These are phyloP conservation scores for Strongylocentrotus purpuratus DNA, from an alignment of 35 echinoderm and acorn worm genomes.

Conservation along the genomic window DNA sequence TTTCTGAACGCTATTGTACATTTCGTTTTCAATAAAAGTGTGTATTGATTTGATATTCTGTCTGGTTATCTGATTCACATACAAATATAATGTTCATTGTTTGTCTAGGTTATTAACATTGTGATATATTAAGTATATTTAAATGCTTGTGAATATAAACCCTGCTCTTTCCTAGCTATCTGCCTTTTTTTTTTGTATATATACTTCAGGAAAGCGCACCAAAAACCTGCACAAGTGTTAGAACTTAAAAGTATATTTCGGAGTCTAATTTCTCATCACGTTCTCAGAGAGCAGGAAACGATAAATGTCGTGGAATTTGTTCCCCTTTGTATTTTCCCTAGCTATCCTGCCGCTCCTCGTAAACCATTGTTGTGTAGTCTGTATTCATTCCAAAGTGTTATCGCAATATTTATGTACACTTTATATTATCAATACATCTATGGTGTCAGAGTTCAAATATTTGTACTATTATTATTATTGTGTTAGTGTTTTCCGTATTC, in stretches of 20 bases:
- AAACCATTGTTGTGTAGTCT: not conserved
- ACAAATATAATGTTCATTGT: not conserved
- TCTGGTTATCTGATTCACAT: not conserved
- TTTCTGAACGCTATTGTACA: not conserved
- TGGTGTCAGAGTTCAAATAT: not conserved
- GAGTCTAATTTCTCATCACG: not conserved
- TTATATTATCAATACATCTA: not conserved
- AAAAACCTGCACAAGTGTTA: too few relatives aligned
- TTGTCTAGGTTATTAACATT: not conserved
- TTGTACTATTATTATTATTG: not conserved
- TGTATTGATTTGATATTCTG: not conserved
- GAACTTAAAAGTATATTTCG: not conserved
- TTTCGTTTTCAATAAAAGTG: not conserved
- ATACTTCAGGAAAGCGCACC: too few relatives aligned
- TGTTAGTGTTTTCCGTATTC: not conserved
- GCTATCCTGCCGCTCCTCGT: not conserved
- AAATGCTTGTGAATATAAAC: too few relatives aligned
- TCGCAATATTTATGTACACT: not conserved
- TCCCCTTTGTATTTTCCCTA: not conserved
- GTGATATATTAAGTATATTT: not conserved
- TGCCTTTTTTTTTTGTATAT: too few relatives aligned
- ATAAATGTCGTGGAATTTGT: not conserved
- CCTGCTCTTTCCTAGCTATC: too few relatives aligned
- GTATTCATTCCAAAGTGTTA: constrained; percentile 4
- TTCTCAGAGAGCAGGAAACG: not conserved